Evolutionary conservation across 2,797 vertebrate species (phyloP).

Genomic region (Halcyon badia): DNA sequence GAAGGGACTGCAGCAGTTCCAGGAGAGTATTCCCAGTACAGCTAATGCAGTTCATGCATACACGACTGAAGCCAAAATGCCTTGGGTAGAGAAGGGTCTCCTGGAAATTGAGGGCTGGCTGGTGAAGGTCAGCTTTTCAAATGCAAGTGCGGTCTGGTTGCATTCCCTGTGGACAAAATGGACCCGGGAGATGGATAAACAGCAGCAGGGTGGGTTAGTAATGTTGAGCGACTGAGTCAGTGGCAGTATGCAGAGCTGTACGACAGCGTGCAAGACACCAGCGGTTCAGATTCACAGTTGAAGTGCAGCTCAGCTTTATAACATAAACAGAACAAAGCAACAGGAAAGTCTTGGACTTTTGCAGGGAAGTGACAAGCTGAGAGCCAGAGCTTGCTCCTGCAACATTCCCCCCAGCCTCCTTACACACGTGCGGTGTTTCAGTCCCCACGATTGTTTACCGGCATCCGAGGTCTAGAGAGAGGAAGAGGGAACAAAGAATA

Average conservation of each 20-base stretch:
- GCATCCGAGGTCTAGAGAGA: not conserved
- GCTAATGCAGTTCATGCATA: not conserved
- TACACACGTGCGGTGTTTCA: not conserved
- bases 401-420: not conserved
- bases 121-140: not conserved
- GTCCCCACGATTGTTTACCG: not conserved
- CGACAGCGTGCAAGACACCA: not conserved
- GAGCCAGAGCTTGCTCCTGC: not conserved
- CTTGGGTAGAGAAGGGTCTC: not conserved
- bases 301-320: not conserved
- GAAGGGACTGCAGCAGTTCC: not conserved
- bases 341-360: not conserved
- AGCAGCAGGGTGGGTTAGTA: not conserved
- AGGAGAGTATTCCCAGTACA: not conserved
- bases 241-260: not conserved
- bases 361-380: not conserved
- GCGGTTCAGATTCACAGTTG: not conserved
- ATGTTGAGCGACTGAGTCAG: accelerated
- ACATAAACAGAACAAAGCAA: not conserved
- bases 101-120: not conserved
- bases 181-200: not conserved
- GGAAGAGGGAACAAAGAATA: not conserved
- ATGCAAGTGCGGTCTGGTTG: not conserved
- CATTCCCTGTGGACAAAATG: not conserved
- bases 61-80: not conserved